Evolutionary conservation across 2,888 invertebrate genomes (phyloP).

Genomic region (Camponotus fellah): DNA sequence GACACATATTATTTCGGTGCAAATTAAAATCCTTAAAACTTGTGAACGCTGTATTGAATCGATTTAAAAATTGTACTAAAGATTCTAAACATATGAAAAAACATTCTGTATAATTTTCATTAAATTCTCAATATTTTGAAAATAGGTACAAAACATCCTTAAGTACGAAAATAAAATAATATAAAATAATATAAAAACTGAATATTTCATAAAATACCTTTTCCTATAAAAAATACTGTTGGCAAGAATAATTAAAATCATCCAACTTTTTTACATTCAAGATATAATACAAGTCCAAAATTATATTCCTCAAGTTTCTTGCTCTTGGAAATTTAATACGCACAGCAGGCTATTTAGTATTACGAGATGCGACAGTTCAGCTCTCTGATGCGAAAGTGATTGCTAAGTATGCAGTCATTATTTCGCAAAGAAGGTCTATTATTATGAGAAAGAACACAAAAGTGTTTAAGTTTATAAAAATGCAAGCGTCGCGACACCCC

Average conservation of each 20-base stretch:
- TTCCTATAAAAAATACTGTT: constrained; percentile 12
- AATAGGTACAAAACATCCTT: too few relatives aligned
- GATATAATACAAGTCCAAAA: constrained; percentile 32
- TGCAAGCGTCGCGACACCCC: constrained; percentile 43
- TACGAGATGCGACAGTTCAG: constrained; percentile 46
- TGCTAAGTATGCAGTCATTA: constrained; percentile 59
- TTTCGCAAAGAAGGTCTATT: constrained; percentile 63
- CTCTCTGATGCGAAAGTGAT: constrained; percentile 50
- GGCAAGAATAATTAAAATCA: constrained; percentile 1
- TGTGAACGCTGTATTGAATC: too few relatives aligned
- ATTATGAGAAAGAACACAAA: constrained; percentile 61
- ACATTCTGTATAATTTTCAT: too few relatives aligned
- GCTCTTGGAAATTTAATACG: constrained; percentile 45
- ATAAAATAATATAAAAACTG: not conserved
- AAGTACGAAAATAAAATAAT: constrained; percentile 1
- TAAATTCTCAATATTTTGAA: too few relatives aligned
- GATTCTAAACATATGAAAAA: too few relatives aligned
- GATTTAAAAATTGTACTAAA: not conserved
- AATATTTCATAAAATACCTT: not conserved
- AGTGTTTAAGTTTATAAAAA: constrained; percentile 54
- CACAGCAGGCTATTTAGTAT: constrained; percentile 23
- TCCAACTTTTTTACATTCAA: constrained; percentile 12
- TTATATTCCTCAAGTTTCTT: constrained; percentile 42
- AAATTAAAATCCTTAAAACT: too few relatives aligned
- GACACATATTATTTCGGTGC: too few relatives aligned